These are phyloP conservation scores for Lithosia quadra DNA, from an alignment of 2,888 invertebrate genomes.

Conservation along the genomic window DNA sequence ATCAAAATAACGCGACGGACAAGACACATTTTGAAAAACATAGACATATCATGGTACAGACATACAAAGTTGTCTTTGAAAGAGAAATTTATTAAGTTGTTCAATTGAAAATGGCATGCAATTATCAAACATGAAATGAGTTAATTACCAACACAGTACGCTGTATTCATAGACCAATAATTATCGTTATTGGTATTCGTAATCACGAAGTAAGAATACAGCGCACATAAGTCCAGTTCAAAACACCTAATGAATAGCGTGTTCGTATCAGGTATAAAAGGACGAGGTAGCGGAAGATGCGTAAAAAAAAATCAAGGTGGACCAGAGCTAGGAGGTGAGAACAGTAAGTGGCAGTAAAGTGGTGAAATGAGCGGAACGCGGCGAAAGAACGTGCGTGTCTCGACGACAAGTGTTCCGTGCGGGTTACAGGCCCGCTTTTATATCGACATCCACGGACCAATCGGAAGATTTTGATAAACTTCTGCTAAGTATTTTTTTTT, in stretches of 20 bases:
- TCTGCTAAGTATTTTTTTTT: constrained; percentile 32
- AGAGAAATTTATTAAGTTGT: constrained; percentile 51
- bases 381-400: constrained; percentile 78
- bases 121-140: constrained; percentile 44
- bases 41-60: constrained; percentile 31
- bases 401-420: constrained; percentile 83
- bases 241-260: constrained; percentile 71
- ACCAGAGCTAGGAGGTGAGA: constrained; percentile 79
- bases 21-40: constrained; percentile 28
- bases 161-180: constrained; percentile 28
- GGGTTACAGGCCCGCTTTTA: constrained; percentile 74
- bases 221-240: constrained; percentile 50
- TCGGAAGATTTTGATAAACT: constrained; percentile 37
- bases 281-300: constrained; percentile 80
- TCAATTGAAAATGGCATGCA: constrained; percentile 57
- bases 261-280: constrained; percentile 74
- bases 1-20: constrained; percentile 32
- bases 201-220: constrained; percentile 30
- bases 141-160: constrained; percentile 35
- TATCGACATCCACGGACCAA: constrained; percentile 63
- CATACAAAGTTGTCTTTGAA: constrained; percentile 57
- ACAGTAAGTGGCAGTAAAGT: constrained; percentile 84
- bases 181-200: background rate
- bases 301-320: constrained; percentile 75
- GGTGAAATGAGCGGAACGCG: constrained; percentile 79